Percentiles rank a stretch among this genome's conserved stretches.
These are phyloP conservation scores for Laticauda laticaudata DNA, from an alignment of 2,113 vertebrate genomes.

Conservation along the genomic window DNA sequence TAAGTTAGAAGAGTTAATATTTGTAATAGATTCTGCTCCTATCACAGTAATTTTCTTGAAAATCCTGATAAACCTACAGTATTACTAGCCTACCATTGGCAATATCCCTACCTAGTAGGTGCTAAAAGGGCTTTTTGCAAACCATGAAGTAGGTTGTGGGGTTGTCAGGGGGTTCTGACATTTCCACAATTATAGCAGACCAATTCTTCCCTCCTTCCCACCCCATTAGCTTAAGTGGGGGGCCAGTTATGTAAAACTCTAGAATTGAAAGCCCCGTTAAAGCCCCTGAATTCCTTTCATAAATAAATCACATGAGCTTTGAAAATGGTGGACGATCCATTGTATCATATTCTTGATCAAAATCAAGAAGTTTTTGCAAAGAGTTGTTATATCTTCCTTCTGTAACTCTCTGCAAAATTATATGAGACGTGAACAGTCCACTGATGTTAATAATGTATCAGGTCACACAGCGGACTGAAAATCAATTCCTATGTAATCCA, in stretches of 20 bases:
- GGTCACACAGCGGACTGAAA: background rate
- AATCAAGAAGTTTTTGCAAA: background rate
- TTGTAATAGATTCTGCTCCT: slow-evolving; percentile 22
- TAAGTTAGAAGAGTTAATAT: slow-evolving; percentile 50
- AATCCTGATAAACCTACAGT: slow-evolving; percentile 4
- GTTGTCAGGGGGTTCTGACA: background rate
- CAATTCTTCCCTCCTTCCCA: background rate
- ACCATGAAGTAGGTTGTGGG: background rate
- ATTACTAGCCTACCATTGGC: background rate
- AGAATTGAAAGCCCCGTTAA: background rate
- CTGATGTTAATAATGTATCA: background rate
- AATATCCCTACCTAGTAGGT: background rate
- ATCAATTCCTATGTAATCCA: background rate
- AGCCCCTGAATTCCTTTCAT: background rate
- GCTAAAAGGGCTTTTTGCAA: background rate
- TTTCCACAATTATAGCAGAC: background rate
- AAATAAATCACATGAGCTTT: background rate
- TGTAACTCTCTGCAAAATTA: background rate
- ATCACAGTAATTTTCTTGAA: slow-evolving; percentile 19
- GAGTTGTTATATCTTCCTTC: background rate
- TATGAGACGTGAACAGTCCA: background rate
- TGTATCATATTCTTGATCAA: background rate
- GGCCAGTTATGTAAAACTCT: background rate
- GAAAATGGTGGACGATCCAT: background rate
- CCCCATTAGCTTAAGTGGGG: background rate